Conservation (phyloP, 2,888 invertebrate genomes). For the Ptycholaimellus sp. region DNA sequence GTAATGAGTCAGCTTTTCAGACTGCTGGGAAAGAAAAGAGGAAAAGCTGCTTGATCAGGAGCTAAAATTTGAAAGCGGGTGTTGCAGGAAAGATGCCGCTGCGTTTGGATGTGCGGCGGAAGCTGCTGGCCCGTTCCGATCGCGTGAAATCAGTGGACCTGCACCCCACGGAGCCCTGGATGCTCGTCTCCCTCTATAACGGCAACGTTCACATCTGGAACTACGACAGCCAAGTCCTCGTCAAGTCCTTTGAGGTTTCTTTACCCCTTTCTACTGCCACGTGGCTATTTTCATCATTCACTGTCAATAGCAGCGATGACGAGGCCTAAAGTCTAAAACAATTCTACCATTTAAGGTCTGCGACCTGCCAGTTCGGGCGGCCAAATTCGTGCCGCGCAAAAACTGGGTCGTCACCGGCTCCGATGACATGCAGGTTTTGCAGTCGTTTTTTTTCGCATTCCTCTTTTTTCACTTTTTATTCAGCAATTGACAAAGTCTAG, state of each 20-base stretch:
- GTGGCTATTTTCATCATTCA: conserved; percentile 1
- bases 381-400: conserved; percentile 82
- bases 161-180: conserved; percentile 94
- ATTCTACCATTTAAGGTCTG: conserved; percentile 41
- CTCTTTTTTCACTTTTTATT: too few relatives aligned
- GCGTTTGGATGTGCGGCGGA: conserved; percentile 87
- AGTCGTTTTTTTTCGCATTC: too few relatives aligned
- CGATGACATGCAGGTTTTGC: conserved; percentile 33
- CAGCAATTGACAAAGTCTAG: too few relatives aligned
- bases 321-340: too few relatives aligned
- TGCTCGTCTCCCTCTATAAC: conserved; percentile 87
- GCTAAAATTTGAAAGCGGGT: too few relatives aligned
- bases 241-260: conserved; percentile 37
- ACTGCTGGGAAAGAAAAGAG: too few relatives aligned
- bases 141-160: conserved; percentile 92
- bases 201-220: conserved; percentile 99
- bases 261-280: not conserved
- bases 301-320: too few relatives aligned
- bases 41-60: too few relatives aligned
- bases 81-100: conserved; percentile 50
- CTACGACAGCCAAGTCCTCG: conserved; percentile 57
- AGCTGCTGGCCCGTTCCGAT: conserved; percentile 85
- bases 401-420: conserved; percentile 97
- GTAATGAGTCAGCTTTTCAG: too few relatives aligned
- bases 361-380: conserved; percentile 79